Base-by-base conservation (phyloP, 1,140 invertebrate genomes). In the Samia ricini region DNA sequence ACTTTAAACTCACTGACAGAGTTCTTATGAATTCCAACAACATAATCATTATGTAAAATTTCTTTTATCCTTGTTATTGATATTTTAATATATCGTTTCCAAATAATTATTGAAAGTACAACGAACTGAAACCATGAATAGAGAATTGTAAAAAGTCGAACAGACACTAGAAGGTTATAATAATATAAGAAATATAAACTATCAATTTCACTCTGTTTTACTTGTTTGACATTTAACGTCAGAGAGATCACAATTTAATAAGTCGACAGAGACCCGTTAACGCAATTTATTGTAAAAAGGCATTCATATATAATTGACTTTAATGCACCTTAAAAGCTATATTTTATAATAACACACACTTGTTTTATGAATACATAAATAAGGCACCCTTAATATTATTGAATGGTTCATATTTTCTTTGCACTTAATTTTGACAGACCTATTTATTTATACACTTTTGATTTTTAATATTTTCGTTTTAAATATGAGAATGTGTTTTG, bases 1-100 rank as follows among this genome's bases (percentile, higher is more conserved):
- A 61, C 18, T 42, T 61, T 61, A 22, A 29, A 21, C 36, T 61
- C 18, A 54, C 22, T 24, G 22, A 18, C 22, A 24, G 20, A n/a
- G 36, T 21, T 52, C 6, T 20, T 22, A 52, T 20, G 19, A n/a
- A 24, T 23, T 23, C 23, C 15, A 12, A 42, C 15, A 42, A 12
- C 33, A 12, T 42, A 0, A 10, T 42, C 10, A 12, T 42, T 42
- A 42, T 15, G 12, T 0, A 42, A 26, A 42, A n/a, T n/a, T n/a
- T n/a, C n/a, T n/a, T 21, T 50, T 63, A 50, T 65, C 58, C 36
- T 49, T 42, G 49, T 26, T 51, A 42, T 59, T 23, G 22, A 55
- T 42, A 42, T 42, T 10, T 42, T 15, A 42, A 1, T 42, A 42
- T 42, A 15, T 15, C 12, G 33, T 42, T 42, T 4, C 8, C 33